phyloP scores from a whole-genome alignment of 2,113 vertebrate genomes.

The Phrynocephalus versicolor region DNA sequence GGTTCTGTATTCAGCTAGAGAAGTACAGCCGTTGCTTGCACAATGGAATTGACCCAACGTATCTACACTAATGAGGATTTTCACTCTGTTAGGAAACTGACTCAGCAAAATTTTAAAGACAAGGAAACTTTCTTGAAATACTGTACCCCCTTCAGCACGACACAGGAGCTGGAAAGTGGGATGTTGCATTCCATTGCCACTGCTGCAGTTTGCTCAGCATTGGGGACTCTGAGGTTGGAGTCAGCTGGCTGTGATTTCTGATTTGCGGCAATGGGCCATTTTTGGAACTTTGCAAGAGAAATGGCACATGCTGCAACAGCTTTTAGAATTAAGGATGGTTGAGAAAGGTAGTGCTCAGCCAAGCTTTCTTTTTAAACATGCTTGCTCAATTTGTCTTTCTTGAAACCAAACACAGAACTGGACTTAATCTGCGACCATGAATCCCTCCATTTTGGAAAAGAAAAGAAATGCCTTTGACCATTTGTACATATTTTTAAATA shows the following conservation, averaged over 20 bases:
- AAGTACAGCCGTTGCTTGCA: too few relatives aligned
- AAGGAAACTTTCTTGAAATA: constrained; percentile 57
- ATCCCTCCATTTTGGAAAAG: background rate
- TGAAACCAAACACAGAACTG: background rate
- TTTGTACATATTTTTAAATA: background rate
- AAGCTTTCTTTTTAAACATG: too few relatives aligned
- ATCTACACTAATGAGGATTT: too few relatives aligned
- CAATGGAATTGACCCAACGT: too few relatives aligned
- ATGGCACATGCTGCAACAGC: background rate
- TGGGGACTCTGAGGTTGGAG: background rate
- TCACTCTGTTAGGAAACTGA: too few relatives aligned
- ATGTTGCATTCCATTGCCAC: constrained; percentile 34
- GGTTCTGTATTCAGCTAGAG: too few relatives aligned
- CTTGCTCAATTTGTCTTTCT: background rate
- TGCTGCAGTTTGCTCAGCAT: constrained; percentile 12
- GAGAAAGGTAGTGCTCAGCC: too few relatives aligned
- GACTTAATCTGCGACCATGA: too few relatives aligned
- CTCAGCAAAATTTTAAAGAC: constrained; percentile 50
- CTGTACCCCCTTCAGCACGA: too few relatives aligned
- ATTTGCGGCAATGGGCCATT: background rate
- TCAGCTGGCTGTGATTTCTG: background rate
- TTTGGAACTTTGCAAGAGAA: constrained; percentile 13
- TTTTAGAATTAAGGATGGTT: too few relatives aligned
- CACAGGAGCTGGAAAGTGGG: constrained; percentile 49
- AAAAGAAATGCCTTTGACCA: background rate